Conservation (phyloP, 2,797 vertebrate species). For the Caiman crocodilus region DNA sequence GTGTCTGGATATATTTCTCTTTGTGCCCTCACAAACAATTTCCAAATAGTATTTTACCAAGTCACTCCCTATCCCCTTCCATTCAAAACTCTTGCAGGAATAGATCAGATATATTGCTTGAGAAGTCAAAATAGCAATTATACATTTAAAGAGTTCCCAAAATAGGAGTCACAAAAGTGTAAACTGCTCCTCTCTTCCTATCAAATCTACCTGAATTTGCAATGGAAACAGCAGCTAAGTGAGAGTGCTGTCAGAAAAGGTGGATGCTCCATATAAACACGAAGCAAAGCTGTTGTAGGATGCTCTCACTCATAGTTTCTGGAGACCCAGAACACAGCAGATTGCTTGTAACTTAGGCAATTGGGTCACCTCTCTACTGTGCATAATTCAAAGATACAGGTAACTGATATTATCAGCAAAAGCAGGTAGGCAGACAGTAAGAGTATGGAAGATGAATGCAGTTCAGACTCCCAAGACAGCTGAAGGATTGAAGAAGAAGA, state of each 20-base stretch:
- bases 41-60: conserved; percentile 22
- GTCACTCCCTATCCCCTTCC: not conserved
- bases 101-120: not conserved
- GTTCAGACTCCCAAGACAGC: not conserved
- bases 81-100: not conserved
- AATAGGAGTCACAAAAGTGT: not conserved
- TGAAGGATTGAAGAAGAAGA: no score
- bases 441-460: not conserved
- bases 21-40: conserved; percentile 74
- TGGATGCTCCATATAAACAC: not conserved
- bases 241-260: not conserved
- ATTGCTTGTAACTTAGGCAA: not conserved
- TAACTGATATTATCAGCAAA: not conserved
- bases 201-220: not conserved
- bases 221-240: not conserved
- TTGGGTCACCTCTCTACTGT: not conserved
- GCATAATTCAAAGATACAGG: not conserved
- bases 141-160: not conserved
- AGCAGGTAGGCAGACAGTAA: not conserved
- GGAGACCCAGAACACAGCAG: not conserved
- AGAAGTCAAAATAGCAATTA: not conserved
- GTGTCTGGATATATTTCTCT: conserved; percentile 77
- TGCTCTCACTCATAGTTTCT: not conserved
- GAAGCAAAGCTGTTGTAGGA: not conserved
- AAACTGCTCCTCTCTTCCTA: not conserved